Conservation (phyloP, 2,113 vertebrate species). For the Lycaon pictus region DNA sequence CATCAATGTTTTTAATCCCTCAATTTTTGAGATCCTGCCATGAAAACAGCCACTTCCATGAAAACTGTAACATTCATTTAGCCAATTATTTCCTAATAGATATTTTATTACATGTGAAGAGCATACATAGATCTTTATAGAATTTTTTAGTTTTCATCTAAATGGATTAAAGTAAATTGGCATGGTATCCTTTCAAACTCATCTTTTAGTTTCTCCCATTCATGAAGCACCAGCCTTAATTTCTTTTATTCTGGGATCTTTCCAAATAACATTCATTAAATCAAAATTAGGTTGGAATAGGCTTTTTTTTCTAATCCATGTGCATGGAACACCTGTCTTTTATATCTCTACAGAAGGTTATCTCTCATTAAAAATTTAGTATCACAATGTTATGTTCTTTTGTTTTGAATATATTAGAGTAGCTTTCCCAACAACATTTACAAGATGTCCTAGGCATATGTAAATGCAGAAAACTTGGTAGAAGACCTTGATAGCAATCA, state of each 20-base stretch:
- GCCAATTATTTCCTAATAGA: neutral
- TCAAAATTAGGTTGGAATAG: constrained; percentile 50
- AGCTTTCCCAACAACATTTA: constrained; percentile 24
- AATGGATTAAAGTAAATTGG: neutral
- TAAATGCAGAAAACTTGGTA: neutral
- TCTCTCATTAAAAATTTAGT: constrained; percentile 67
- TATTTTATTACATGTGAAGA: neutral
- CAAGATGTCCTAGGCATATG: neutral
- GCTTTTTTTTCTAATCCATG: constrained; percentile 54
- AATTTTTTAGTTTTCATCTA: neutral
- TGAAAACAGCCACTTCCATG: neutral
- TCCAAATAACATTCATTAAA: constrained; percentile 65
- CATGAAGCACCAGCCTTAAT: neutral
- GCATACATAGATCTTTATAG: neutral
- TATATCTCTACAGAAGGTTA: constrained; percentile 41
- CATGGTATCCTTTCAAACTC: neutral
- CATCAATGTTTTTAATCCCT: accelerated
- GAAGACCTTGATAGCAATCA: neutral
- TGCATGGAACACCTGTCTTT: constrained; percentile 58
- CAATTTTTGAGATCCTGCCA: neutral
- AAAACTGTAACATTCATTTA: neutral
- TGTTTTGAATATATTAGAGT: constrained; percentile 43
- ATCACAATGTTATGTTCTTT: constrained; percentile 42
- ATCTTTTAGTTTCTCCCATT: neutral
- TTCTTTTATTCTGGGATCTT: constrained; percentile 50